Conservation (phyloP, 2,888 invertebrate species). For the Dasypogon diadema region DNA sequence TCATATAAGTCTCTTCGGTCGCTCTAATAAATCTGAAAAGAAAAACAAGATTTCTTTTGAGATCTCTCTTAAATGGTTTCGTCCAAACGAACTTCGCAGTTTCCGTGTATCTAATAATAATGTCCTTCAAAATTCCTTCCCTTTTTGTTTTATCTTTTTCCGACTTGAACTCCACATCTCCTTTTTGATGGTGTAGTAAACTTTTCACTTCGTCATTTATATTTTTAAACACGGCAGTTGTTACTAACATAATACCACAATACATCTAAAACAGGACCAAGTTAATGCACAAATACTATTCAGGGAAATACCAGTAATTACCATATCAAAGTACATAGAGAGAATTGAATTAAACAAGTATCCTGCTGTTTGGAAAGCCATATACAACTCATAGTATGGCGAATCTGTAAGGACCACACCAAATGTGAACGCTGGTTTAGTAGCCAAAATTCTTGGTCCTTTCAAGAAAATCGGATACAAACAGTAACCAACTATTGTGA, state of each 20-base stretch:
- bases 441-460: slow-evolving; percentile 14
- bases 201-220: slow-evolving; percentile 6
- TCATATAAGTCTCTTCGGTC: slow-evolving; percentile 11
- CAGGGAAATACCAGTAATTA: not conserved
- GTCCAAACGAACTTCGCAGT: slow-evolving; percentile 4
- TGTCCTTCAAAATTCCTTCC: not conserved
- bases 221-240: slow-evolving; percentile 11
- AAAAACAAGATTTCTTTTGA: not conserved
- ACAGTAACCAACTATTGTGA: slow-evolving; percentile 1
- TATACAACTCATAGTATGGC: slow-evolving; percentile 11
- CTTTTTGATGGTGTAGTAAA: not conserved
- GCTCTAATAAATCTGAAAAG: slow-evolving; percentile 16
- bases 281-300: not conserved
- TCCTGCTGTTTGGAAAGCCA: not conserved
- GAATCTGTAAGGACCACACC: not conserved
- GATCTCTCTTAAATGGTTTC: too few relatives aligned
- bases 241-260: slow-evolving; percentile 18
- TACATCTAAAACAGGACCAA: slow-evolving; percentile 10
- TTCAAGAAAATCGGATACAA: slow-evolving; percentile 16
- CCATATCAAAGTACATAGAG: slow-evolving; percentile 28
- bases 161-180: not conserved
- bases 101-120: slow-evolving; percentile 5
- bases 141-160: not conserved
- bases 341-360: slow-evolving; percentile 8
- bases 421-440: slow-evolving; percentile 21